phyloP scores from a whole-genome alignment of 2,797 vertebrate species.

The Picus viridis region DNA sequence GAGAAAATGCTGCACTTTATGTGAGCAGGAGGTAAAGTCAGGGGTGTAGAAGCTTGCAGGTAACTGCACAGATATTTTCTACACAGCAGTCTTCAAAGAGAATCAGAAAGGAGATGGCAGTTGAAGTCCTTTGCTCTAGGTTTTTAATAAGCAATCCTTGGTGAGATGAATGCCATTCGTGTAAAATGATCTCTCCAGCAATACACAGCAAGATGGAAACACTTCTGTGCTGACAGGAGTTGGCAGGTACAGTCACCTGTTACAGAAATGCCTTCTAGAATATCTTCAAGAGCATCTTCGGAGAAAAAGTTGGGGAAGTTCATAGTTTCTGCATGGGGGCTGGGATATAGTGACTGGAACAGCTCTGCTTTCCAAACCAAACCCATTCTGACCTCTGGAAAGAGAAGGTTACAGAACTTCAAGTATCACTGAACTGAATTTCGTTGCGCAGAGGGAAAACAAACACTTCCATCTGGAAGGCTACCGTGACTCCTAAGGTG shows the following conservation, averaged over 20 bases:
- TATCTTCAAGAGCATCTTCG: not conserved
- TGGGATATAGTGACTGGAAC: not conserved
- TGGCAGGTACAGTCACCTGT: not conserved
- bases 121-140: not conserved
- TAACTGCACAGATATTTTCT: not conserved
- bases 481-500: not conserved
- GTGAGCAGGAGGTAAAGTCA: not conserved
- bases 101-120: not conserved
- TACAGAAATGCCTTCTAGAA: not conserved
- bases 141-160: not conserved
- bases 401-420: not conserved
- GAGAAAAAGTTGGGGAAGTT: not conserved
- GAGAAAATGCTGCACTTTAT: not conserved
- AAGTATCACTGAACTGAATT: conserved; percentile 24
- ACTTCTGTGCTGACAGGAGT: not conserved
- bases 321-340: not conserved
- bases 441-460: conserved; percentile 14
- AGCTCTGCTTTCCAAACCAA: not conserved
- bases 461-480: conserved; percentile 27
- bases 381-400: not conserved
- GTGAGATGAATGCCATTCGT: not conserved
- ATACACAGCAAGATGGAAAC: not conserved
- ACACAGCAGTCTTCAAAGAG: not conserved
- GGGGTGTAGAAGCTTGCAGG: not conserved
- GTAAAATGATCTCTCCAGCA: not conserved